phyloP scores from a whole-genome alignment of 1,140 invertebrate genomes.

The Orius laevigatus region DNA sequence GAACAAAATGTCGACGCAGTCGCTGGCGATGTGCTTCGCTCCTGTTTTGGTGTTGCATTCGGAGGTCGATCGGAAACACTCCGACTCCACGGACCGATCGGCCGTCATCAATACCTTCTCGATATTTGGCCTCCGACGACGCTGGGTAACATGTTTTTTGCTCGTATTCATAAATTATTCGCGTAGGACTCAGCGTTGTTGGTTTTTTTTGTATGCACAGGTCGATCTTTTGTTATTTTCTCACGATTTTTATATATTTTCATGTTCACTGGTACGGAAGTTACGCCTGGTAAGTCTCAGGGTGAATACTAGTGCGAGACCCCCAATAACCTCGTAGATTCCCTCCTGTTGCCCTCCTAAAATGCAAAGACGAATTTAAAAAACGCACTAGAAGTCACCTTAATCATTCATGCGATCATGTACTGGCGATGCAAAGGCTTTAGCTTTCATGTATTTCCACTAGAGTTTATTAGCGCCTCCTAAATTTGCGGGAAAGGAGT shows the following conservation, averaged over 20 bases:
- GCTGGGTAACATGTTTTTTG: constrained; percentile 29
- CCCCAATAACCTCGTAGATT: too few species aligned
- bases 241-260: neutral
- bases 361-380: too few species aligned
- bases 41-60: constrained; percentile 83
- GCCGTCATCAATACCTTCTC: constrained; percentile 77
- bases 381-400: too few species aligned
- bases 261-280: constrained; percentile 1
- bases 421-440: too few species aligned
- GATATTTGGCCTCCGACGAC: constrained; percentile 73
- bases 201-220: neutral
- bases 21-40: constrained; percentile 81
- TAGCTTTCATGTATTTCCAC: too few species aligned
- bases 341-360: too few species aligned
- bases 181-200: neutral
- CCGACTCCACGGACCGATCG: constrained; percentile 84
- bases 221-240: neutral
- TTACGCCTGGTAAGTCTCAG: too few species aligned
- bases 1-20: constrained; percentile 93
- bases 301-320: too few species aligned
- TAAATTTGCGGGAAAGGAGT: too few species aligned
- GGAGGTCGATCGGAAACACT: constrained; percentile 33
- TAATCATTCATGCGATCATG: too few species aligned
- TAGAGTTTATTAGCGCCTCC: too few species aligned
- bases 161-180: neutral